Base-by-base conservation (phyloP, 2,797 vertebrate species). In the Alca torda region DNA sequence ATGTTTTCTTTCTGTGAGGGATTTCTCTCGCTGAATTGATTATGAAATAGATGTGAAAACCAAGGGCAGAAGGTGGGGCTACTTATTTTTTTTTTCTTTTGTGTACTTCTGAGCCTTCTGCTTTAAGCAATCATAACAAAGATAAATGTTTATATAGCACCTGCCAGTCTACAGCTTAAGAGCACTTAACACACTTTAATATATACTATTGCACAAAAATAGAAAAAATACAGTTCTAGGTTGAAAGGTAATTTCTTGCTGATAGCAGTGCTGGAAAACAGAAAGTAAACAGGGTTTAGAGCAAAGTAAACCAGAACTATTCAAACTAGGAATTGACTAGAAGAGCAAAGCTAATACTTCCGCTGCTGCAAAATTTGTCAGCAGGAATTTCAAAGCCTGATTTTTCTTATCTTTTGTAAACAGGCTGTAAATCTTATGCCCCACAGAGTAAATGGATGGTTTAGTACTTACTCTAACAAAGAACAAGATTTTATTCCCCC, bases 81-180 rank as follows among this genome's bases (percentile, higher is more conserved):
- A 74, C 68, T 87, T 75, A 72, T 17, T 21, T 70, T 69, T 59
- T 67, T 90, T 92, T 83, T 43, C 35, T 70, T 81, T 84, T 84
- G 64, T 83, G 43, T 74, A 65, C 16, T 26, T 93, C 85, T 89
- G 69, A 96, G 57, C 65, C 75, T 92, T 93, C 83, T 95, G 60
- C 77, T 93, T 94, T 78, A 87, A 72, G 28, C 30, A 90, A 63
- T 82, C 70, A 54, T 72, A 95, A 84, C 56, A 96, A 87, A 74
- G 83, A 83, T 57, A 95, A 96, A 95, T 90, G 94, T 95, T 96
- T 96, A 92, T 87, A 80, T 80, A 94, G 48, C 75, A 96, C 75
- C 92, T 95, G 78, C 64, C 92, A 93, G 35, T 93, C 75, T 78
- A 63, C 56, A 28, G 65, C 35, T 89, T 87, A 65, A 94, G 94